These are phyloP conservation scores for Pristionchus pacificus DNA, from an alignment of 1,140 invertebrate species.

Conservation along the genomic window DNA sequence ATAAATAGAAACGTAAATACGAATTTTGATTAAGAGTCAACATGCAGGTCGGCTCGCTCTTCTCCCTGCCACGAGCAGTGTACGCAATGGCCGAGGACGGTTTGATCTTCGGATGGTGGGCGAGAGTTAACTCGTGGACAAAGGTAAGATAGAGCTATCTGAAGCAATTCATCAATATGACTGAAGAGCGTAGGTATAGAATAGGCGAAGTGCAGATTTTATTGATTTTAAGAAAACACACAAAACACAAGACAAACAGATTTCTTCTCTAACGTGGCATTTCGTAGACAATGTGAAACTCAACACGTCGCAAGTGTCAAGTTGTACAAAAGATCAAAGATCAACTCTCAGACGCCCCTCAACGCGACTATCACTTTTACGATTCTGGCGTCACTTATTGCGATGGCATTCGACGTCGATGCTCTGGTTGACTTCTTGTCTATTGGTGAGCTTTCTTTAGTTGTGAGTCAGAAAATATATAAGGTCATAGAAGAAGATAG, in stretches of 20 bases:
- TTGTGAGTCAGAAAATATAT: background rate
- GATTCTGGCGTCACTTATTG: slow-evolving; percentile 70
- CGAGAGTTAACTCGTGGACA: slow-evolving; percentile 69
- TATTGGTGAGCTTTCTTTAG: background rate
- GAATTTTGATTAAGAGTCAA: background rate
- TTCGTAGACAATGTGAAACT: no score
- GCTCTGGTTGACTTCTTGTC: slow-evolving; percentile 65
- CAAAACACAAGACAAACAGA: slow-evolving; percentile 74
- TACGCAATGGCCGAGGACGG: slow-evolving; percentile 87
- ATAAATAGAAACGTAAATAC: no score
- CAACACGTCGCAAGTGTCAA: no score
- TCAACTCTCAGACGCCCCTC: slow-evolving; percentile 72
- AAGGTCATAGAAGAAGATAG: no score
- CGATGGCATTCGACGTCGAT: slow-evolving; percentile 77
- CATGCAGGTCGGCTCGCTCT: slow-evolving; percentile 73
- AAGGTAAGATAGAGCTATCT: no score
- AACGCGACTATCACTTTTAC: slow-evolving; percentile 78
- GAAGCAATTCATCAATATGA: no score
- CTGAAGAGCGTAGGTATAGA: slow-evolving; percentile 26
- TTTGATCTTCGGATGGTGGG: slow-evolving; percentile 72
- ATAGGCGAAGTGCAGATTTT: slow-evolving; percentile 59
- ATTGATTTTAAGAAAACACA: slow-evolving; percentile 77
- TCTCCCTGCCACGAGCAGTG: slow-evolving; percentile 77
- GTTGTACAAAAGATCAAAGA: background rate
- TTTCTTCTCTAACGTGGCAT: no score